Percentiles rank a stretch among this genome's conserved stretches.
These are phyloP conservation scores for Raja brachyura DNA, from an alignment of 2,113 vertebrate species.

Conservation along the genomic window DNA sequence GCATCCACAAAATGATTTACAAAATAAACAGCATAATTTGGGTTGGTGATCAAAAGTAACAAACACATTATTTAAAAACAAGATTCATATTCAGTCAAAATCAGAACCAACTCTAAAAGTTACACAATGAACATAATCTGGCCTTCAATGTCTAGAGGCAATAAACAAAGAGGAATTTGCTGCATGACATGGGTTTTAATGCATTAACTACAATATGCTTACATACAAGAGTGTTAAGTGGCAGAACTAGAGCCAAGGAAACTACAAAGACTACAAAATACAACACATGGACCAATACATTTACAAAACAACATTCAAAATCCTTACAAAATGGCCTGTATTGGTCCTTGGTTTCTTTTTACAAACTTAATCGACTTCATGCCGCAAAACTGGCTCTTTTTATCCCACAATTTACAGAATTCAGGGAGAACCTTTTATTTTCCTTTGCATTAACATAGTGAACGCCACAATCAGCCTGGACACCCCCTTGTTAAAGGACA, in stretches of 20 bases:
- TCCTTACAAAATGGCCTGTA: constrained; percentile 92
- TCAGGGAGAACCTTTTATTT: constrained; percentile 60
- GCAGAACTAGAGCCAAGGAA: constrained; percentile 79
- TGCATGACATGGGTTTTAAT: constrained; percentile 81
- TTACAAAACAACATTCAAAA: constrained; percentile 91
- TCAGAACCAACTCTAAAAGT: background rate
- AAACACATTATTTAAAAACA: background rate
- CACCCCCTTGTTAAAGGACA: constrained; percentile 41
- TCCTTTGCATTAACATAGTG: constrained; percentile 50
- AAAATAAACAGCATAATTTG: background rate
- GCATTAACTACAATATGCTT: constrained; percentile 84
- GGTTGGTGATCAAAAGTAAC: background rate
- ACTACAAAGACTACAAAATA: constrained; percentile 97
- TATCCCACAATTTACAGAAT: constrained; percentile 74
- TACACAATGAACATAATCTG: background rate
- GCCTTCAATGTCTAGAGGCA: constrained; percentile 13
- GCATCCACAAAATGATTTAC: background rate
- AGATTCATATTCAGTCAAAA: background rate
- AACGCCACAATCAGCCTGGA: constrained; percentile 48
- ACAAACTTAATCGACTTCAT: constrained; percentile 68
- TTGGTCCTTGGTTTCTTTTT: constrained; percentile 79
- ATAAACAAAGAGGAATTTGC: constrained; percentile 38
- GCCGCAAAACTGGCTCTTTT: constrained; percentile 50
- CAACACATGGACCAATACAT: constrained; percentile 90
- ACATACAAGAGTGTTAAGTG: constrained; percentile 81